A percentile compares a stretch with the other conserved stretches of the same genome.
Evolutionary conservation across 1,140 invertebrate genomes (phyloP).

Genomic region (Formica selysi): DNA sequence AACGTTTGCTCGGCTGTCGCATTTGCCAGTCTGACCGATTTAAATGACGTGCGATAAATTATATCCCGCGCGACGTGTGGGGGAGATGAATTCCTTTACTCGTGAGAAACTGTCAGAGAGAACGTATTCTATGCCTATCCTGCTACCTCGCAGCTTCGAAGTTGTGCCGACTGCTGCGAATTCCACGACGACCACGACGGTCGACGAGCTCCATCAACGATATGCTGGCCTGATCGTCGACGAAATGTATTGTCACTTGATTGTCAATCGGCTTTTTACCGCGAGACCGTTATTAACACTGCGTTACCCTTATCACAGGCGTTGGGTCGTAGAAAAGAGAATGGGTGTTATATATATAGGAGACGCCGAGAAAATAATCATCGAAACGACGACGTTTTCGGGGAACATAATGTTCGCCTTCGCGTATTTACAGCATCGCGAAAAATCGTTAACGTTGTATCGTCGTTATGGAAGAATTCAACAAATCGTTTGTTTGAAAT

Average conservation of each 20-base stretch:
- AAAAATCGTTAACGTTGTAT: not conserved
- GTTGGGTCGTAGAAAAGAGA: constrained; percentile 1
- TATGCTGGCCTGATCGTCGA: constrained; percentile 79
- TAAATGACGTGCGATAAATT: constrained; percentile 1
- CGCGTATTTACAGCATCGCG: constrained; percentile 5
- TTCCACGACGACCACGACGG: not conserved
- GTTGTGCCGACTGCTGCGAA: constrained; percentile 78
- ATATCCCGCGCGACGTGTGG: not conserved
- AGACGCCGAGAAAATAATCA: constrained; percentile 10
- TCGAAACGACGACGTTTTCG: not conserved
- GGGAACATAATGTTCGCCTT: not conserved
- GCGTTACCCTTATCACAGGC: constrained; percentile 47
- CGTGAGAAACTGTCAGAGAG: not conserved
- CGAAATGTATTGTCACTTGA: constrained; percentile 85
- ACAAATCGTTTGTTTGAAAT: not conserved
- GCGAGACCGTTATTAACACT: constrained; percentile 50
- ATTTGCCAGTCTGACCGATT: not conserved
- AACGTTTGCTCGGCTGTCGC: not conserved
- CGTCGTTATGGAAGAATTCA: not conserved
- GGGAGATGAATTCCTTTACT: not conserved
- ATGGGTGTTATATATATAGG: not conserved
- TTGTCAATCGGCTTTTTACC: constrained; percentile 84
- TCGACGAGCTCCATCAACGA: constrained; percentile 66
- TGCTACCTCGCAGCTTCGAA: constrained; percentile 72
- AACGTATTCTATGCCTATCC: constrained; percentile 67